Conservation (phyloP, 2,113 vertebrate genomes). For the Helogale parvula region DNA sequence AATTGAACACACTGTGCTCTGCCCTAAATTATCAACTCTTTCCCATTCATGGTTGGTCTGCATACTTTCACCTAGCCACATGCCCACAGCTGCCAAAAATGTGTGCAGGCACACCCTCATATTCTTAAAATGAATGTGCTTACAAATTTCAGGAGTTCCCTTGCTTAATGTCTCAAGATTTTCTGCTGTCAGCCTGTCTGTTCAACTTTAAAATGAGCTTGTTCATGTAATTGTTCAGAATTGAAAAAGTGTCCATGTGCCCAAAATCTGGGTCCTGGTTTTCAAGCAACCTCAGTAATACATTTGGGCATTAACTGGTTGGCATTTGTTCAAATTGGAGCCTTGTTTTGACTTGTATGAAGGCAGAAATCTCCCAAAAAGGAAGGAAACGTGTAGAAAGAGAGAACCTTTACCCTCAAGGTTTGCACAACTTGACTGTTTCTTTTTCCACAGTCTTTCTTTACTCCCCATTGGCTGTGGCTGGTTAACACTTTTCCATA, state of each 20-base stretch:
- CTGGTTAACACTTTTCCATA: not conserved
- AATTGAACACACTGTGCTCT: slow-evolving; percentile 28
- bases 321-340: not conserved
- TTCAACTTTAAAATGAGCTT: slow-evolving; percentile 27
- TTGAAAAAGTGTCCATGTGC: not conserved
- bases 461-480: not conserved
- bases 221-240: not conserved
- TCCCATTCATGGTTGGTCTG: slow-evolving; percentile 63
- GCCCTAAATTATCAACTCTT: slow-evolving; percentile 60
- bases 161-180: slow-evolving; percentile 33
- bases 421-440: not conserved
- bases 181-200: not conserved
- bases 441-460: not conserved
- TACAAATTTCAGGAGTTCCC: slow-evolving; percentile 40
- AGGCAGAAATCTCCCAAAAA: not conserved
- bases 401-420: not conserved
- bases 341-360: not conserved
- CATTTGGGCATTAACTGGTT: not conserved
- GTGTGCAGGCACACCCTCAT: slow-evolving; percentile 65
- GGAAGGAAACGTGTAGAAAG: not conserved
- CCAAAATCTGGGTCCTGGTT: not conserved
- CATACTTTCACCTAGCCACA: slow-evolving; percentile 71
- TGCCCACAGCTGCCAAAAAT: slow-evolving; percentile 58
- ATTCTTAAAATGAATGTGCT: slow-evolving; percentile 52
- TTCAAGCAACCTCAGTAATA: not conserved